Evolutionary conservation across 2,797 vertebrate species (phyloP).

Genomic region (Gastrophryne carolinensis): DNA sequence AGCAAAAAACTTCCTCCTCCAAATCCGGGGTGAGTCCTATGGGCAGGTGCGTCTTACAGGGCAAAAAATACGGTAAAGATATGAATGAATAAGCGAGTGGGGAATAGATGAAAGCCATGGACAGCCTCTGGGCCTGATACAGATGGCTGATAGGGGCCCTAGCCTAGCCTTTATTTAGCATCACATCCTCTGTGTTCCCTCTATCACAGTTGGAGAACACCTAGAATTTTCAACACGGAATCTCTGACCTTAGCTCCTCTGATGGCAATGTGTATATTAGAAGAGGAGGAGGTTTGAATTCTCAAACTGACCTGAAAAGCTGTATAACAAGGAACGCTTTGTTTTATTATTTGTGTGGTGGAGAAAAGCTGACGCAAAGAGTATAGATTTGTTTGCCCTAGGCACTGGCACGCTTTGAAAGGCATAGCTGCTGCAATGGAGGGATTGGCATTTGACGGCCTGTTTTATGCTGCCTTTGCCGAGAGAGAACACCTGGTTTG

Average conservation of each 20-base stretch:
- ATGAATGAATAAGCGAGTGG: too few relatives aligned
- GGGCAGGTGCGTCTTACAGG: too few relatives aligned
- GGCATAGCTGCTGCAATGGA: slow-evolving; percentile 62
- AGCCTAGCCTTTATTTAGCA: too few relatives aligned
- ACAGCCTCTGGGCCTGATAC: too few relatives aligned
- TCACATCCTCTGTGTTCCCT: too few relatives aligned
- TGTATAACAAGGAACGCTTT: slow-evolving; percentile 25
- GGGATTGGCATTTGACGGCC: slow-evolving; percentile 67
- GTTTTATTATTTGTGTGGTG: slow-evolving; percentile 41
- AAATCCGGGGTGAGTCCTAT: too few relatives aligned
- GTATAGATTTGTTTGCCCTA: slow-evolving; percentile 57
- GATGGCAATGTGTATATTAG: background rate
- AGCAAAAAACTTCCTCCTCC: too few relatives aligned
- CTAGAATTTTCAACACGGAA: background rate
- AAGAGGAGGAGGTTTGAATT: background rate
- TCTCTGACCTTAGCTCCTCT: background rate
- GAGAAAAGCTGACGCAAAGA: slow-evolving; percentile 58
- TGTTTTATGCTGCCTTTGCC: slow-evolving; percentile 57
- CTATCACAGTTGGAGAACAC: too few relatives aligned
- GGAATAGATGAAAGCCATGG: too few relatives aligned
- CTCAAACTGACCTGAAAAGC: slow-evolving; percentile 14
- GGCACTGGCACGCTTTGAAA: slow-evolving; percentile 68
- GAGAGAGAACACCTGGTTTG: slow-evolving; percentile 66
- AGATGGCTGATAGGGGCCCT: too few relatives aligned
- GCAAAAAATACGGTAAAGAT: too few relatives aligned